Conservation (phyloP, 2,113 vertebrate genomes). For the Leucosticte australis region DNA sequence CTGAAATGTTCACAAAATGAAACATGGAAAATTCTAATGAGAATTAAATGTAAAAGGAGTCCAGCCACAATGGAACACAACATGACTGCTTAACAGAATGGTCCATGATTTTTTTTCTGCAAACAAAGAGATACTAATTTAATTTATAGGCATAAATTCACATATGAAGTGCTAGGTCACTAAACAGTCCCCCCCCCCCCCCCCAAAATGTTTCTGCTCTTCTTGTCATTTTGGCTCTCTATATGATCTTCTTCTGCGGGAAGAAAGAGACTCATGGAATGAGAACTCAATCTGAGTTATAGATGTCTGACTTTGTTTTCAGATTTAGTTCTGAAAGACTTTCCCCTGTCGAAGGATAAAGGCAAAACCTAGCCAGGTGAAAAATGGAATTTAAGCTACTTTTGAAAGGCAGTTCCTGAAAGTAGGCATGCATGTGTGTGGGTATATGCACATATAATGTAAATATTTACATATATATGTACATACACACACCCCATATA, state of each 20-base stretch:
- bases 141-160: background rate
- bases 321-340: background rate
- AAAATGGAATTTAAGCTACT: background rate
- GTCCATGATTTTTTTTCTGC: background rate
- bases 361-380: background rate
- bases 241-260: background rate
- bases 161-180: background rate
- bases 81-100: background rate
- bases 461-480: fast-evolving
- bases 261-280: background rate
- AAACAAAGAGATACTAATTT: background rate
- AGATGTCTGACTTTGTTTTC: background rate
- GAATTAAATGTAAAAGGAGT: background rate
- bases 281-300: background rate
- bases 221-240: background rate
- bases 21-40: background rate
- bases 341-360: background rate
- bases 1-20: background rate
- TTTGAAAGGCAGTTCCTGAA: background rate
- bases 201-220: background rate
- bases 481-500: background rate
- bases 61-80: background rate
- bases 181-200: background rate
- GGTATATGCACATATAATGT: background rate
- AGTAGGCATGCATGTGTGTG: background rate